A percentile compares a stretch with the other conserved stretches of the same genome.
Evolutionary conservation across 2,113 vertebrate genomes (phyloP).

Genomic region (Vanacampus margaritifer): DNA sequence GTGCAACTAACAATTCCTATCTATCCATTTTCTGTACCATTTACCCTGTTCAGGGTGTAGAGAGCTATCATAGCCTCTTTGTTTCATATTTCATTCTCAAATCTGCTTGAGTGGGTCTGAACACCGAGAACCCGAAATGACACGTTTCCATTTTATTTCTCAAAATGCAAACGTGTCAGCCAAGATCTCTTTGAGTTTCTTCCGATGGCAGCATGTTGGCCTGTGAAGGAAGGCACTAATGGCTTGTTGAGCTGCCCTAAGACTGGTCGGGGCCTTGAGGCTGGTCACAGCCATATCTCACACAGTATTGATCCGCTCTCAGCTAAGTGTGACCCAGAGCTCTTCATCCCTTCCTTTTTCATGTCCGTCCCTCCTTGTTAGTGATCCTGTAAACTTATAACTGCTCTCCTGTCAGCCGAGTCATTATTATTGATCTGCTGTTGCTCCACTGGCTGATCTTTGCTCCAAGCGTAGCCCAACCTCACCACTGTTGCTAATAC

Average conservation of each 20-base stretch:
- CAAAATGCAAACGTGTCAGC: conserved; percentile 1
- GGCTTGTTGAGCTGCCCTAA: conserved; percentile 57
- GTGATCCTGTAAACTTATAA: conserved; percentile 95
- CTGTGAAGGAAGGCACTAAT: conserved; percentile 41
- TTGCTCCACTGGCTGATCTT: conserved; percentile 81
- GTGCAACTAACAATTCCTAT: too few relatives aligned
- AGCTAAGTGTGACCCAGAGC: conserved; percentile 58
- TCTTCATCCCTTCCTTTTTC: conserved; percentile 71
- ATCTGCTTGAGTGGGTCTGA: background rate
- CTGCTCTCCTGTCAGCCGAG: conserved; percentile 89
- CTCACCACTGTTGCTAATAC: conserved; percentile 9
- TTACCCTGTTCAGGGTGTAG: too few relatives aligned
- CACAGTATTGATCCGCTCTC: conserved; percentile 54
- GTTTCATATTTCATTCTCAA: background rate
- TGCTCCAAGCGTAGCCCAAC: conserved; percentile 28
- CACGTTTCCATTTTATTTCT: background rate
- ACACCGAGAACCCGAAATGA: background rate
- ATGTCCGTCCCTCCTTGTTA: conserved; percentile 80
- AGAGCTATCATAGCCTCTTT: too few relatives aligned
- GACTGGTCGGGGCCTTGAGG: conserved; percentile 33
- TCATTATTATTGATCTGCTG: conserved; percentile 96
- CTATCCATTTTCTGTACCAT: too few relatives aligned
- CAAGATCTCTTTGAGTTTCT: conserved; percentile 20
- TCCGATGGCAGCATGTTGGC: conserved; percentile 6
- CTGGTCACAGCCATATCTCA: conserved; percentile 51